A percentile compares a stretch with the other conserved stretches of the same genome.
These are phyloP conservation scores for Megaustenia siamemsis DNA, from an alignment of 2,888 invertebrate genomes.

Conservation along the genomic window DNA sequence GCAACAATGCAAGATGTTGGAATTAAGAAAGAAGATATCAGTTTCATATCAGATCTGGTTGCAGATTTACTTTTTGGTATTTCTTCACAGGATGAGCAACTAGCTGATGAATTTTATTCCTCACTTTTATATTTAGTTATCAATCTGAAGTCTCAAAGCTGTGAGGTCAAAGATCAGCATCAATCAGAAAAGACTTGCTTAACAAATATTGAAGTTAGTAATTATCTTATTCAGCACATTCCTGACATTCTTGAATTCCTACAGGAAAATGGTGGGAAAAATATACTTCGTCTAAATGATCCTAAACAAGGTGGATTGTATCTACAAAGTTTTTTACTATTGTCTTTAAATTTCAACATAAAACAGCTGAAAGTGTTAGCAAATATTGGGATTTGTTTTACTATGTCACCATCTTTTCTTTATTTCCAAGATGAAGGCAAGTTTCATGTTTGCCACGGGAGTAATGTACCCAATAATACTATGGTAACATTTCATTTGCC, in stretches of 20 bases:
- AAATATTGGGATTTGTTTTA: conserved; percentile 68
- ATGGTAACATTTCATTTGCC: conserved; percentile 64
- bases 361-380: conserved; percentile 63
- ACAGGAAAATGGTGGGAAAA: neutral
- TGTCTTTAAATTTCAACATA: conserved; percentile 58
- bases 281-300: conserved; percentile 49
- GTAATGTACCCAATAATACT: conserved; percentile 63
- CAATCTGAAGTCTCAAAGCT: conserved; percentile 28
- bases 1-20: conserved; percentile 62
- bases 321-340: conserved; percentile 47
- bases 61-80: conserved; percentile 65
- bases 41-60: conserved; percentile 60
- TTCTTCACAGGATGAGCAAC: conserved; percentile 61
- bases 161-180: conserved; percentile 20
- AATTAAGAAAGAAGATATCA: conserved; percentile 55
- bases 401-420: conserved; percentile 62
- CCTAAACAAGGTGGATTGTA: conserved; percentile 37
- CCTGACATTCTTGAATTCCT: conserved; percentile 38
- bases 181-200: conserved; percentile 31
- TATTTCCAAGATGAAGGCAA: conserved; percentile 46
- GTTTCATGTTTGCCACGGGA: conserved; percentile 69
- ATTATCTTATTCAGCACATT: conserved; percentile 53
- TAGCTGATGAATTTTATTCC: conserved; percentile 59
- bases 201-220: conserved; percentile 45
- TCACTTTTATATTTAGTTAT: conserved; percentile 31